These are phyloP conservation scores for Augochlora pura DNA, from an alignment of 1,140 invertebrate genomes.

Conservation along the genomic window DNA sequence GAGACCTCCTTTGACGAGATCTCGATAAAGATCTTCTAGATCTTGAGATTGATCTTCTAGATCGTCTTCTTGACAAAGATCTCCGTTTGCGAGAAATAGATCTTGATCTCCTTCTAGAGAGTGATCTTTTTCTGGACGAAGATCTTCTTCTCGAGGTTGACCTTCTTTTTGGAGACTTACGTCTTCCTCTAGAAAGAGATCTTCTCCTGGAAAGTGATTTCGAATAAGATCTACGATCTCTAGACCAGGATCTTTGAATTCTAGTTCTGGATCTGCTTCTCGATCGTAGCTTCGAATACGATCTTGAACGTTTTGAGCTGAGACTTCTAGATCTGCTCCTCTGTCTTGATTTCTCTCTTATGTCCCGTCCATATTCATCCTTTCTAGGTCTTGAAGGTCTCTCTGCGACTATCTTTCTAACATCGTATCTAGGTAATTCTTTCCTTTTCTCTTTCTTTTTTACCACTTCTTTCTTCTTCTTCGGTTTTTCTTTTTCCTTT, in stretches of 20 bases:
- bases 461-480: slow-evolving; percentile 87
- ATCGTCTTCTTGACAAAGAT: slow-evolving; percentile 62
- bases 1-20: slow-evolving; percentile 60
- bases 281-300: slow-evolving; percentile 72
- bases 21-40: slow-evolving; percentile 66
- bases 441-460: slow-evolving; percentile 87
- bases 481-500: slow-evolving; percentile 77
- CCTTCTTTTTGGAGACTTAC: slow-evolving; percentile 63
- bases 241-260: slow-evolving; percentile 56
- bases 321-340: slow-evolving; percentile 73
- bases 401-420: slow-evolving; percentile 87
- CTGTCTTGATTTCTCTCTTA: slow-evolving; percentile 77
- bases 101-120: slow-evolving; percentile 66
- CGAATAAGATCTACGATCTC: slow-evolving; percentile 59
- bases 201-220: slow-evolving; percentile 70
- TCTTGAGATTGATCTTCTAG: slow-evolving; percentile 67
- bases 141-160: slow-evolving; percentile 69
- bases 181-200: slow-evolving; percentile 65
- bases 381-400: slow-evolving; percentile 84
- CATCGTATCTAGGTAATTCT: slow-evolving; percentile 90
- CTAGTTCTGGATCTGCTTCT: slow-evolving; percentile 70
- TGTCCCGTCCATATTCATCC: slow-evolving; percentile 90
- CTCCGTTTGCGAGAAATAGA: slow-evolving; percentile 58
- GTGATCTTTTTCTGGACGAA: slow-evolving; percentile 66
- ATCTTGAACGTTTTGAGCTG: slow-evolving; percentile 58